phyloP scores from a whole-genome alignment of 2,113 vertebrate species.

The Notarius lentiginosus region DNA sequence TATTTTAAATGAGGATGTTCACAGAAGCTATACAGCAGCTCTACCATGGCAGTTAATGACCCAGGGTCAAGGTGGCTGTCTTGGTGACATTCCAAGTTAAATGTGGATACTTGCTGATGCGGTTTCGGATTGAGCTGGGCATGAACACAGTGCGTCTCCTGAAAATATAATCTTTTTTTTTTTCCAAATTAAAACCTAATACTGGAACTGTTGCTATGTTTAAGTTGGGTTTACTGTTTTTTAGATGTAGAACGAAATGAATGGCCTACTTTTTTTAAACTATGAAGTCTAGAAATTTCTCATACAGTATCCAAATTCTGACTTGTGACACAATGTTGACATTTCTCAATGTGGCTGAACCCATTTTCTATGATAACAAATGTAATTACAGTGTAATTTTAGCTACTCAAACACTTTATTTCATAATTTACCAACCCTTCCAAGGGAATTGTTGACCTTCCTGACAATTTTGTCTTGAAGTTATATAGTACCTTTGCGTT shows the following conservation, averaged over 20 bases:
- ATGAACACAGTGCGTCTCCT: background rate
- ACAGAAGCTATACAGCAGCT: background rate
- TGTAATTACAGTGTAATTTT: background rate
- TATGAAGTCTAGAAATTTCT: background rate
- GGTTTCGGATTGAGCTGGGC: background rate
- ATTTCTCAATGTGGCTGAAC: background rate
- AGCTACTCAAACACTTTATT: background rate
- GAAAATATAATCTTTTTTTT: background rate
- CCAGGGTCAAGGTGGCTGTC: constrained; percentile 32
- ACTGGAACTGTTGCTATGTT: background rate
- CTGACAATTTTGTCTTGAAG: background rate
- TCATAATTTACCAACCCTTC: background rate
- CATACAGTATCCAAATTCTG: background rate
- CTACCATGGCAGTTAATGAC: constrained; percentile 1
- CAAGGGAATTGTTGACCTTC: background rate
- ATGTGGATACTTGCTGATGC: constrained; percentile 26
- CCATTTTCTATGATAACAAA: background rate
- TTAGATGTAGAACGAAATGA: background rate
- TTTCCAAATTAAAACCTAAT: background rate
- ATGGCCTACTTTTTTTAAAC: background rate
- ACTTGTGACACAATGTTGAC: background rate
- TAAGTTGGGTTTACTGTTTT: background rate
- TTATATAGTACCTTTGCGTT: background rate
- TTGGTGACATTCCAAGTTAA: constrained; percentile 38
- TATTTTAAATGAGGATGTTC: constrained; percentile 11